Evolutionary conservation across 2,113 vertebrate species (phyloP), one percentile per base, ranked within the genome.

Genomic region (Tragelaphus scriptus): DNA sequence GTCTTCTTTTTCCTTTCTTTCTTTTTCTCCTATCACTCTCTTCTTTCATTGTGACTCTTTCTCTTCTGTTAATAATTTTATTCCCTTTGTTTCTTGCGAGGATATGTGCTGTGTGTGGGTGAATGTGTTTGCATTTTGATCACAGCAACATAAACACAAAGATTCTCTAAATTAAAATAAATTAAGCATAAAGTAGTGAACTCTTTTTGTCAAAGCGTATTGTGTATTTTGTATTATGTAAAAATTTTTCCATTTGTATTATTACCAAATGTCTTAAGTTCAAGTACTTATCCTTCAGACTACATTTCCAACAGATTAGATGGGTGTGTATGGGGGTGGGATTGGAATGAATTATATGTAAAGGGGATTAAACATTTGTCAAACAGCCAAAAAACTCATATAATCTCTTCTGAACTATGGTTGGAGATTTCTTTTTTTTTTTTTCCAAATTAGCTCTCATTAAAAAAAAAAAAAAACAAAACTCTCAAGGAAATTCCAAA

Each of bases 401-500:
- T 7, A 81, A 61, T 87, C 68, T 92, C 44, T 71, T 32, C 25
- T 36, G 28, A 94, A 91, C 55, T 86, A 6, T 61, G 61, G 12
- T 59, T 91, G 86, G 26, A 86, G 6, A 94, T 75, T 63, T 93
- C 14, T 32, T 19, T 26, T 23, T 71, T 90, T 71, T 90, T 71
- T 91, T 84, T 77, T 58, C 40, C 32, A 95, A 84, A 95, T 59
- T 65, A 93, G 71, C 30, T 95, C 10, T 96, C 36, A 58, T 55
- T 71, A 0, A 68, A 85, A 95, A 71, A 21, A 13, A 61, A 7
- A 96, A 30, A 30, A 30, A 30, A 15, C 15, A 30, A 13, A 14
- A 86, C 13, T 92, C 40, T 80, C 75, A 82, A 87, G 9, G 23
- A 90, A 95, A 94, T 96, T 85, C 49, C 68, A 94, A 91, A 85